These are phyloP conservation scores for Apocheima hispidaria DNA, from an alignment of 2,888 invertebrate genomes.

Conservation along the genomic window DNA sequence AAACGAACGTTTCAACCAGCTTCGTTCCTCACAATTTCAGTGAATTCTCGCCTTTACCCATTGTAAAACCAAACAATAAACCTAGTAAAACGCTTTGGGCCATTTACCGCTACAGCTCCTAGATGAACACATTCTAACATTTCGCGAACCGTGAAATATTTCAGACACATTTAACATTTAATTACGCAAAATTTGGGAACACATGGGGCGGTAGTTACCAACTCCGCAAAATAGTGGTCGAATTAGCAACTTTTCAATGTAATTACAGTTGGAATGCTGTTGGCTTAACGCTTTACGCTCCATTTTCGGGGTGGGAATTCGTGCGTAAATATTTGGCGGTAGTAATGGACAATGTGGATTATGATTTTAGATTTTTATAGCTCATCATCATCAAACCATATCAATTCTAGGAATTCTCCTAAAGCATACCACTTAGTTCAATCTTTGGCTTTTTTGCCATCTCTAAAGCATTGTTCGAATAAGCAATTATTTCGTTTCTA, in stretches of 20 bases:
- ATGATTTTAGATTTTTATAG: constrained; percentile 2
- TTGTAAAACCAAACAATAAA: background rate
- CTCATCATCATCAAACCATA: background rate
- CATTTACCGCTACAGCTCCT: constrained; percentile 25
- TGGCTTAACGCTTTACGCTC: constrained; percentile 33
- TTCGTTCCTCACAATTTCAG: too few species aligned
- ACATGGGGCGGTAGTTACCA: constrained; percentile 43
- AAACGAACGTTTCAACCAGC: too few species aligned
- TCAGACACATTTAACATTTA: constrained; percentile 50
- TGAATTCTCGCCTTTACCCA: too few species aligned
- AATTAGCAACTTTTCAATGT: constrained; percentile 60
- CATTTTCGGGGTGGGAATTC: constrained; percentile 22
- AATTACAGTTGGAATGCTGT: constrained; percentile 47
- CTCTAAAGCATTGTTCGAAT: too few species aligned
- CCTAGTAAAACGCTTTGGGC: constrained; percentile 11
- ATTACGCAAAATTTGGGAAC: constrained; percentile 50
- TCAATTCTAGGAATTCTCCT: too few species aligned
- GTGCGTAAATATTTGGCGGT: constrained; percentile 29
- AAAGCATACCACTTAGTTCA: too few species aligned
- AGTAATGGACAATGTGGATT: constrained; percentile 3
- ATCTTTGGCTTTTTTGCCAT: too few species aligned
- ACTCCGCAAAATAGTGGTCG: constrained; percentile 44
- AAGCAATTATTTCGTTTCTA: too few species aligned
- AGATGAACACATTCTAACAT: constrained; percentile 37
- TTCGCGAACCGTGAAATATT: constrained; percentile 40